Evolutionary conservation across 2,797 vertebrate species (phyloP), one percentile per base, ranked within the genome.

Genomic region (Anableps anableps): DNA sequence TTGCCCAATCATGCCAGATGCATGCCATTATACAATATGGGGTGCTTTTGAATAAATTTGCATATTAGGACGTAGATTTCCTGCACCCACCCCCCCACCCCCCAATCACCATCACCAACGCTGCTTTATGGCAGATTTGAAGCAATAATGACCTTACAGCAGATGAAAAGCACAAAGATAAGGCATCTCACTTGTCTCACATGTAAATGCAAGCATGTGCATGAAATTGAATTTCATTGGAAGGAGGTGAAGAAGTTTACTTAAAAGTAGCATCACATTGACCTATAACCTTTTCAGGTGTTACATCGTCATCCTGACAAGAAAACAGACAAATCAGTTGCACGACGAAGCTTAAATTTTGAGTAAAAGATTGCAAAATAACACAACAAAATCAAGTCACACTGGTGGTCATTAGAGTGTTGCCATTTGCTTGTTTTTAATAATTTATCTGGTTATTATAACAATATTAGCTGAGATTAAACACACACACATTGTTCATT

Each of bases 391-490:
- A 68, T 83, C 58, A 82, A 81, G 76, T 85, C 85, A 82, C 91
- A 87, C 70, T 87, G 94, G 93, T 95, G 94, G 94, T 94, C 92
- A 92, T 86, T 85, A 86, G 77, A 93, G 87, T 94, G 95, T 93
- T 90, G 88, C 91, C 86, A 95, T 94, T 93, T 95, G 93, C 94
- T 96, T 96, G 94, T 96, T 96, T 96, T 96, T 94, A 97, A 96
- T 96, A 96, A 96, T 96, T 96, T 93, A 96, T 96, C 93, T 85
- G 90, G 94, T 96, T 96, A 96, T 96, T 96, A 95, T 96, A 96
- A 95, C 95, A 96, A 96, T 96, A 96, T 96, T 96, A 96, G 96
- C 95, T 91, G 91, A 95, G 94, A 96, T 96, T 96, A 96, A 96
- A 96, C 94, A 96, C 94, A 95, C 93, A 94, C 92, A 91, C 89